phyloP scores from a whole-genome alignment of 1,140 invertebrate genomes.

The Lycorma delicatula region DNA sequence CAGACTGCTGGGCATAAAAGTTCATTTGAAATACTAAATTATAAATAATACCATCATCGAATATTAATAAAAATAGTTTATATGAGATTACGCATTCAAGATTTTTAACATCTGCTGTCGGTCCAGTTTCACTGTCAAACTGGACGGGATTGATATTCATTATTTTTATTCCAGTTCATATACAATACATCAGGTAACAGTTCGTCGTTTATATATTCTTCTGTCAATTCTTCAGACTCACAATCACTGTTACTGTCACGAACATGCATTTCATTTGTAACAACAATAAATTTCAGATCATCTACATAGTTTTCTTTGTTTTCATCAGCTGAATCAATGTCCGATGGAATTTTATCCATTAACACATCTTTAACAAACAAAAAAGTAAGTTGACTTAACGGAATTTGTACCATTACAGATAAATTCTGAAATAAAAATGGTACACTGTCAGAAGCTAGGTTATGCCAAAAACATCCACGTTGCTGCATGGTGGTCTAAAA shows the following conservation, averaged over 20 bases:
- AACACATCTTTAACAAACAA: neutral
- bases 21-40: conserved; percentile 23
- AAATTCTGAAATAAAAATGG: neutral
- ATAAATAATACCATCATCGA: neutral
- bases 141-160: neutral
- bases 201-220: neutral
- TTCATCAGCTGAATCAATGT: neutral
- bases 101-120: neutral
- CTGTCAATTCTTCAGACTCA: too few relatives aligned
- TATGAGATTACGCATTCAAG: neutral
- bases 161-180: neutral
- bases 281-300: too few relatives aligned
- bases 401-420: too few relatives aligned
- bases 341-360: neutral
- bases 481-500: neutral
- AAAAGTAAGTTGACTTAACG: neutral
- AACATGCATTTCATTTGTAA: too few relatives aligned
- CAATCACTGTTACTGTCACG: too few relatives aligned
- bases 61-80: neutral
- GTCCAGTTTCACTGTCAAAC: neutral
- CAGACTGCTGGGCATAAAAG: conserved; percentile 21
- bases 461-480: neutral
- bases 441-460: neutral
- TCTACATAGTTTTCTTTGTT: too few relatives aligned
- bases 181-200: neutral